These are phyloP conservation scores for Xiphophorus couchianus DNA, from an alignment of 2,113 vertebrate species.

Conservation along the genomic window DNA sequence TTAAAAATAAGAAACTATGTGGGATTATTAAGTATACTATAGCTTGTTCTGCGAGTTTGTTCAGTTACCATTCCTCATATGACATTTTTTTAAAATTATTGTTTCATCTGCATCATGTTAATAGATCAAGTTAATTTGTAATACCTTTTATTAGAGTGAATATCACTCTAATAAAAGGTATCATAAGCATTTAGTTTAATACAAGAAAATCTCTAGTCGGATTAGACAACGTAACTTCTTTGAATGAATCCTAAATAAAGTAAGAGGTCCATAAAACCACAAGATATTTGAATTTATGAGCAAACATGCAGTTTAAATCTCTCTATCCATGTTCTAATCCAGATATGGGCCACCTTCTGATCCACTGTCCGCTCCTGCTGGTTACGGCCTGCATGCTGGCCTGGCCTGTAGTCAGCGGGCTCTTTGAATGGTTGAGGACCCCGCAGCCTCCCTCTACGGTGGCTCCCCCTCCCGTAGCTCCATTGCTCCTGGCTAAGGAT, in stretches of 20 bases:
- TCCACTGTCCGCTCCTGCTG: conserved; percentile 22
- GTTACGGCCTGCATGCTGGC: conserved; percentile 40
- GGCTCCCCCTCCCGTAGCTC: neutral
- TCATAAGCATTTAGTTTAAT: neutral
- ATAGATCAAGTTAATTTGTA: no score
- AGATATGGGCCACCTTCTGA: conserved; percentile 48
- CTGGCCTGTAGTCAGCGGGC: conserved; percentile 43
- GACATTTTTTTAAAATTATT: no score
- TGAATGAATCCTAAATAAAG: neutral
- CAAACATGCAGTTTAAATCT: neutral
- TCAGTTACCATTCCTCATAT: no score
- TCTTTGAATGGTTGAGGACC: conserved; percentile 80
- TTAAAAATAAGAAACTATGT: no score
- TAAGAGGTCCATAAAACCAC: neutral
- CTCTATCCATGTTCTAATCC: neutral
- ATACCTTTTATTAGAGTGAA: no score
- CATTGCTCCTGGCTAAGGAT: conserved; percentile 31
- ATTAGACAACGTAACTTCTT: neutral
- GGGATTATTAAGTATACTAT: no score
- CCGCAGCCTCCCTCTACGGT: conserved; percentile 5
- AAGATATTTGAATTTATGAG: neutral
- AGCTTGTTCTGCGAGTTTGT: no score
- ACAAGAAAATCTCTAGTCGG: neutral
- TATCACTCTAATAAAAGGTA: no score
- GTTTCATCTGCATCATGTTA: no score